Evolutionary conservation across 2,888 invertebrate species (phyloP).

Genomic region (Diadegma fenestrale): DNA sequence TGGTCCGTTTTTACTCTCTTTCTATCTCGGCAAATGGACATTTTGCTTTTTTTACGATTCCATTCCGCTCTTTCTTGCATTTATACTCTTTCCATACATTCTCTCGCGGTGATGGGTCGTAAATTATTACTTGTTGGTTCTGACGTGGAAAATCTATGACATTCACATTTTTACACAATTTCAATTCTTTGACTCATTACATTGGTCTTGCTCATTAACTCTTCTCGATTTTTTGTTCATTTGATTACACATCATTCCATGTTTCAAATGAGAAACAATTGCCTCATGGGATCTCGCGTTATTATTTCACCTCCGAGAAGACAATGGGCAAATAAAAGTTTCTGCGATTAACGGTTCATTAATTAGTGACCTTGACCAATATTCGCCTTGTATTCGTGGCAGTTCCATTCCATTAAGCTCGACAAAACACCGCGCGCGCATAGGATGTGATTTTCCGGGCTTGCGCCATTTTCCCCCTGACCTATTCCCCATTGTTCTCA

Average conservation of each 20-base stretch:
- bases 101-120: too few species aligned
- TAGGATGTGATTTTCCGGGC: slow-evolving; percentile 40
- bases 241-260: neutral
- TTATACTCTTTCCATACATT: too few species aligned
- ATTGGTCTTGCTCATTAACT: too few species aligned
- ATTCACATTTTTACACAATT: too few species aligned
- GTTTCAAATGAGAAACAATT: neutral
- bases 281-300: neutral
- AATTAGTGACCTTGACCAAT: slow-evolving; percentile 13
- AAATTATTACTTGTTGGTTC: too few species aligned
- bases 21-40: neutral
- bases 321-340: neutral
- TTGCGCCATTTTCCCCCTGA: slow-evolving; percentile 13
- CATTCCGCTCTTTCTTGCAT: neutral
- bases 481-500: slow-evolving; percentile 25
- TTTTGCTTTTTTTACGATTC: neutral
- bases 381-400: neutral
- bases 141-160: too few species aligned
- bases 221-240: neutral
- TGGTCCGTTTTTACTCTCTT: neutral
- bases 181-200: too few species aligned
- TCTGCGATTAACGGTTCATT: neutral
- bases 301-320: neutral
- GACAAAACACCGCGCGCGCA: slow-evolving; percentile 6
- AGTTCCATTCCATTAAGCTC: slow-evolving; percentile 52